These are phyloP conservation scores for zebrafish (Danio rerio) DNA, from an alignment of 2,113 vertebrate species.

Conservation along the genomic window DNA sequence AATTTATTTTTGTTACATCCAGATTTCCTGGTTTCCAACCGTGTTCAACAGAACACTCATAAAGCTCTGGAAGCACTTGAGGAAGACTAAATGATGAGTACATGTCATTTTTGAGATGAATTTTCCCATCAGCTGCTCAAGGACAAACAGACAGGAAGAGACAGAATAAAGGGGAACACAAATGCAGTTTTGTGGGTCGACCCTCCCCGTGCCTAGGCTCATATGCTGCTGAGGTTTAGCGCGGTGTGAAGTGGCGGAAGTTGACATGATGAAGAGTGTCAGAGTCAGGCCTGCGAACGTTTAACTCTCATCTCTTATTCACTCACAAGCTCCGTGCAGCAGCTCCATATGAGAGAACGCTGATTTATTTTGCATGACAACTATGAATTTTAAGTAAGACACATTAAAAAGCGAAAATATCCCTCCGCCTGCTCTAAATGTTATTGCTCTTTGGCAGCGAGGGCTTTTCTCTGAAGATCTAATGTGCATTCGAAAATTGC, in stretches of 20 bases:
- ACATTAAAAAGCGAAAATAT: constrained; percentile 67
- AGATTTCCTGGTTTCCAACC: no score
- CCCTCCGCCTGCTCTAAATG: constrained; percentile 69
- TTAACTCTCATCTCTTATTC: constrained; percentile 82
- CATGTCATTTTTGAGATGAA: no score
- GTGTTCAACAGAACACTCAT: no score
- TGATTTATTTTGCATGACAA: constrained; percentile 86
- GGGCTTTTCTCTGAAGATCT: constrained; percentile 64
- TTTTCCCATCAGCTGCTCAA: neutral
- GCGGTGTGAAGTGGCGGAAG: neutral
- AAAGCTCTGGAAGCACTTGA: neutral
- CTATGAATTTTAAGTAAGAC: constrained; percentile 83
- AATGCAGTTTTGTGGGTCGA: constrained; percentile 3
- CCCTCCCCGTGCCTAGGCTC: constrained; percentile 12
- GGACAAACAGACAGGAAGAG: neutral
- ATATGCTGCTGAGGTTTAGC: neutral
- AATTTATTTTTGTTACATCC: no score
- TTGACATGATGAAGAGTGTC: constrained; percentile 78
- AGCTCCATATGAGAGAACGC: constrained; percentile 66
- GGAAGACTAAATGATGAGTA: no score
- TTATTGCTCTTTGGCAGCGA: constrained; percentile 68
- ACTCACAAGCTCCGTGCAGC: constrained; percentile 72
- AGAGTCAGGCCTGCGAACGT: constrained; percentile 75
- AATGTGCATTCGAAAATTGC: neutral
- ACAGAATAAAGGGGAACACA: constrained; percentile 1